Base-by-base conservation (phyloP, 2,113 vertebrate species). In the Crotalus helleri region DNA sequence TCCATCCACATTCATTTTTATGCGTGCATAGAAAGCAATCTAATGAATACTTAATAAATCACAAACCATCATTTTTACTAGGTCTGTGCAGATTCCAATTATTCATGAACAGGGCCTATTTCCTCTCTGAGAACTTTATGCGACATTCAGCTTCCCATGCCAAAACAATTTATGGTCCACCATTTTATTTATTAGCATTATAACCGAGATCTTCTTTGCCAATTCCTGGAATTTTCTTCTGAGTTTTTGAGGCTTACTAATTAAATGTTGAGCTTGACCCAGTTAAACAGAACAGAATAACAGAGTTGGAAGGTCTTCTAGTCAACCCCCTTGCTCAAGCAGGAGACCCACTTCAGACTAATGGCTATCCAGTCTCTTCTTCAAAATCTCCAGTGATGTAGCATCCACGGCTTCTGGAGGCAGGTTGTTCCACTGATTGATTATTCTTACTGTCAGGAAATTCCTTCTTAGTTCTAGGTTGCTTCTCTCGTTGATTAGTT, bases 171-270 rank as follows among this genome's bases (percentile, higher is more conserved):
- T 81, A 81, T 10, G 33, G 33, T 44, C 1, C 33, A 33, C 74
- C 74, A 81, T 81, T 81, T 81, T 81, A 81, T 81, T 81, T 81
- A 81, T 81, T 44, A 81, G 74, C 74, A 81, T 81, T 81, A 44
- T 81, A 81, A 81, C 33, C 74, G 9, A 39, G 17, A 81, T 39
- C 74, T 44, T 81, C n/a, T 81, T 81, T 3, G 17, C 17, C 2
- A 3, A 44, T 81, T 21, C 33, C 33, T 81, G 33, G 74, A 81
- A 81, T 94, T 61, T 95, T 86, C 94, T 95, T 95, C 93, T 92
- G 69, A 61, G 90, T 94, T 29, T 57, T n/a, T 0, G 92, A 94
- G 87, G 81, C 92, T 92, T 95, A 96, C 95, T 96, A 95, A 97
- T 94, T 95, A 96, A 95, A 94, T 64, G 93, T 93, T 96, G 96